Conservation (phyloP, 2,797 vertebrate genomes). For the Atherinosoma microstoma region DNA sequence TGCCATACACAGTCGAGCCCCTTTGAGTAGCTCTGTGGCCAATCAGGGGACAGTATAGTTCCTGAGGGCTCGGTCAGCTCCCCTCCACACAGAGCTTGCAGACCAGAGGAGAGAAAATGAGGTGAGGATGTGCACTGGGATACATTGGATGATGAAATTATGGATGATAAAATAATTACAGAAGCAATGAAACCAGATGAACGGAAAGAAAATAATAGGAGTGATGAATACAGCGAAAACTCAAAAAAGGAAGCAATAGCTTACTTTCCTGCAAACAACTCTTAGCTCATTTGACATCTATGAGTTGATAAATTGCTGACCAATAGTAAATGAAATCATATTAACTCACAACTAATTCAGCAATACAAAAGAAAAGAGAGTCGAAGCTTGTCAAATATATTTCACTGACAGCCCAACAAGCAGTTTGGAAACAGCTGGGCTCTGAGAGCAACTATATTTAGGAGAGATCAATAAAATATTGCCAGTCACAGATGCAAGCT, state of each 20-base stretch:
- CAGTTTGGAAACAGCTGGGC: background rate
- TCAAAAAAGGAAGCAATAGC: background rate
- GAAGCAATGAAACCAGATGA: background rate
- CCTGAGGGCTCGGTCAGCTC: constrained; percentile 88
- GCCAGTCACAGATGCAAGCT: background rate
- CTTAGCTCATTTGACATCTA: background rate
- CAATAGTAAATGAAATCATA: background rate
- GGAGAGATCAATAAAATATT: background rate
- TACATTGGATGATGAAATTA: background rate
- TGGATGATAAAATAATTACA: constrained; percentile 13
- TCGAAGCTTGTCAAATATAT: background rate
- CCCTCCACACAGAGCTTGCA: constrained; percentile 89
- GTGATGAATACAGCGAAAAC: background rate
- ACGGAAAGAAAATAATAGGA: background rate
- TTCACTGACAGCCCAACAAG: background rate
- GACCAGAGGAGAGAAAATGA: constrained; percentile 28
- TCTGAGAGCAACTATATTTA: background rate
- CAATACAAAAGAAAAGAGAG: background rate
- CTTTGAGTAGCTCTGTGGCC: constrained; percentile 93
- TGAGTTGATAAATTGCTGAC: background rate
- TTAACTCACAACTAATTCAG: background rate
- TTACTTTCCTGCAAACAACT: background rate
- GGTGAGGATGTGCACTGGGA: background rate
- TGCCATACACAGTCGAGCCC: constrained; percentile 93
- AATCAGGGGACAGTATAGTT: constrained; percentile 93